phyloP scores from a whole-genome alignment of 1,140 invertebrate genomes.

The Macrobrachium rosenbergii region DNA sequence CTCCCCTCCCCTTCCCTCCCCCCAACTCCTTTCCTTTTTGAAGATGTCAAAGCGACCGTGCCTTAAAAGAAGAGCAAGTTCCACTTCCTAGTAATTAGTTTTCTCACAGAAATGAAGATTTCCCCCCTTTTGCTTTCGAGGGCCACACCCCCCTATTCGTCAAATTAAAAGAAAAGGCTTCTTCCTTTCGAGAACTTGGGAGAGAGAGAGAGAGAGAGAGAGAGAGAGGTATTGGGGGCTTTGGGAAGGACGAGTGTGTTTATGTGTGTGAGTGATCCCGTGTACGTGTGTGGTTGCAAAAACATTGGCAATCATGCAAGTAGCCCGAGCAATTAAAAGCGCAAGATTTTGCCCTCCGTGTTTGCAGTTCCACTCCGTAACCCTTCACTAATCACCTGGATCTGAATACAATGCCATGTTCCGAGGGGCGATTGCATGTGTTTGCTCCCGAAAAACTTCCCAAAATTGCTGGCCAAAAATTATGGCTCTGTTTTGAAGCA shows the following conservation, averaged over 20 bases:
- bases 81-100: no score
- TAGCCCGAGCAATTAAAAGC: background rate
- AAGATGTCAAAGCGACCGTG: background rate
- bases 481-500: conserved; percentile 11
- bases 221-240: conserved; percentile 5
- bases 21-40: background rate
- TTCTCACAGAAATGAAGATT: no score
- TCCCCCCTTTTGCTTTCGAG: no score
- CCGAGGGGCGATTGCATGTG: background rate
- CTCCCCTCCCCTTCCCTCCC: background rate
- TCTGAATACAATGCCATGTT: no score
- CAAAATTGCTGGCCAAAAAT: conserved; percentile 6
- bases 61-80: background rate
- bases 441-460: conserved; percentile 9
- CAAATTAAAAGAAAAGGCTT: no score
- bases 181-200: background rate
- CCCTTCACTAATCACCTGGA: no score
- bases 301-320: background rate
- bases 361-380: no score
- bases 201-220: conserved; percentile 5
- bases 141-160: no score
- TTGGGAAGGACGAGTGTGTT: conserved; percentile 1
- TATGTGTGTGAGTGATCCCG: no score
- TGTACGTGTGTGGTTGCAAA: background rate
- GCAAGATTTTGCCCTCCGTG: no score